Percentiles rank a stretch among this genome's conserved stretches.
These are phyloP conservation scores for Herpetotheres cachinnans DNA, from an alignment of 2,113 vertebrate species.

Conservation along the genomic window DNA sequence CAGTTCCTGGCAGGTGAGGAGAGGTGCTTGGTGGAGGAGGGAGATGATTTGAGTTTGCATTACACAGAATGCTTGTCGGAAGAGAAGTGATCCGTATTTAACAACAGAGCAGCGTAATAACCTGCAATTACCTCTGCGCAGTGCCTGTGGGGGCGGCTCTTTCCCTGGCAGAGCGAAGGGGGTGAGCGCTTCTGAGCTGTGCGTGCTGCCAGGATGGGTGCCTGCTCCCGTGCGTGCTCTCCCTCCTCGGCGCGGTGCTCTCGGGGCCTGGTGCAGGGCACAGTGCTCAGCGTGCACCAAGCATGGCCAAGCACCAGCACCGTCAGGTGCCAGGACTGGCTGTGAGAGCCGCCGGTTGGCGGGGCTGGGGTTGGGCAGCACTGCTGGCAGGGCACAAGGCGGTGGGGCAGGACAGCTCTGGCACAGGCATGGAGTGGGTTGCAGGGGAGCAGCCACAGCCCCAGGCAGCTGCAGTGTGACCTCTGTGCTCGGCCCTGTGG, in stretches of 20 bases:
- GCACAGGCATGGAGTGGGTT: rapidly evolving
- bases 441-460: not conserved
- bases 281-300: rapidly evolving
- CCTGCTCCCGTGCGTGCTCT: not conserved
- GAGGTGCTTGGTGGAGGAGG: not conserved
- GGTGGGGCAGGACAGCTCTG: not conserved
- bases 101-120: not conserved
- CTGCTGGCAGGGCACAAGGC: too few species aligned
- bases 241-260: rapidly evolving
- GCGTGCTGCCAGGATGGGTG: rapidly evolving
- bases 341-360: rapidly evolving
- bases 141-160: not conserved
- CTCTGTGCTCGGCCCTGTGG: rapidly evolving
- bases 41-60: not conserved
- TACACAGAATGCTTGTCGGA: not conserved
- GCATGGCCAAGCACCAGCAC: rapidly evolving
- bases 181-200: rapidly evolving
- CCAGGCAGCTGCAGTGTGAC: not conserved
- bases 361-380: not conserved
- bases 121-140: not conserved
- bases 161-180: not conserved
- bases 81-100: conserved; percentile 2
- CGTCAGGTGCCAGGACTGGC: rapidly evolving
- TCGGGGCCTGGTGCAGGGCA: not conserved
- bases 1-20: not conserved